These are phyloP conservation scores for Eupeodes latifasciatus DNA, from an alignment of 2,888 invertebrate species.

Conservation along the genomic window DNA sequence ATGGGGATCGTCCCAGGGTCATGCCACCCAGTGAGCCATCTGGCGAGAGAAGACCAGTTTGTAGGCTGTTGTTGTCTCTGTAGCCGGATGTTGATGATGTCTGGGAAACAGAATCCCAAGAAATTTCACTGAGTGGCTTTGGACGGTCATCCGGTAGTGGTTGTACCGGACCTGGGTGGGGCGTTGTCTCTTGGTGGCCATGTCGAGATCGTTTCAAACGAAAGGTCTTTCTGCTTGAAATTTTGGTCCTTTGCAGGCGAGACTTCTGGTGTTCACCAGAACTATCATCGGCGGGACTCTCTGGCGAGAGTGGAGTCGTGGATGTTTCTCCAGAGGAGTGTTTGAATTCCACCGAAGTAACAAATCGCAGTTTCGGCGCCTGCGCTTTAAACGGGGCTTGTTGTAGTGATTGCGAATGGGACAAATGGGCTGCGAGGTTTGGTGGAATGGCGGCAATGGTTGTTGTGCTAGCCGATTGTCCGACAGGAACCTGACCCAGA, in stretches of 20 bases:
- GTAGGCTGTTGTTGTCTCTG: slow-evolving; percentile 88
- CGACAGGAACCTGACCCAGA: slow-evolving; percentile 78
- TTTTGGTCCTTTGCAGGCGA: slow-evolving; percentile 95
- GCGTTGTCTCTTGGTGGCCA: slow-evolving; percentile 88
- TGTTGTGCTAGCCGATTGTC: slow-evolving; percentile 78
- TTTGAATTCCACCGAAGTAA: slow-evolving; percentile 92
- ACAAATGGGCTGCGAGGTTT: slow-evolving; percentile 84
- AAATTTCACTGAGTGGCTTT: slow-evolving; percentile 87
- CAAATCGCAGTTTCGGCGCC: slow-evolving; percentile 91
- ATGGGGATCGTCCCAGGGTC: slow-evolving; percentile 88
- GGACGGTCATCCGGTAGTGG: slow-evolving; percentile 79
- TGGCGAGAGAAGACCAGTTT: slow-evolving; percentile 84
- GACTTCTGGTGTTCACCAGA: slow-evolving; percentile 87
- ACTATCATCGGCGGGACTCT: slow-evolving; percentile 88
- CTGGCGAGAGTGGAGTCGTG: slow-evolving; percentile 90
- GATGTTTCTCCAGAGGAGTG: slow-evolving; percentile 92
- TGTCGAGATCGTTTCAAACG: slow-evolving; percentile 92
- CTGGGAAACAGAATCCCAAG: slow-evolving; percentile 92
- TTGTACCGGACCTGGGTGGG: slow-evolving; percentile 78
- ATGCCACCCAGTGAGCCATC: slow-evolving; percentile 87
- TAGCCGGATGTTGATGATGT: slow-evolving; percentile 95
- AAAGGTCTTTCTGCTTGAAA: slow-evolving; percentile 97
- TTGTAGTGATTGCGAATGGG: slow-evolving; percentile 84
- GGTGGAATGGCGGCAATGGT: slow-evolving; percentile 80
- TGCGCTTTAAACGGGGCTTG: slow-evolving; percentile 83